Percentiles rank a stretch among this genome's conserved stretches.
Evolutionary conservation across 2,113 vertebrate genomes (phyloP).

Genomic region (Actenoides lindsayi): DNA sequence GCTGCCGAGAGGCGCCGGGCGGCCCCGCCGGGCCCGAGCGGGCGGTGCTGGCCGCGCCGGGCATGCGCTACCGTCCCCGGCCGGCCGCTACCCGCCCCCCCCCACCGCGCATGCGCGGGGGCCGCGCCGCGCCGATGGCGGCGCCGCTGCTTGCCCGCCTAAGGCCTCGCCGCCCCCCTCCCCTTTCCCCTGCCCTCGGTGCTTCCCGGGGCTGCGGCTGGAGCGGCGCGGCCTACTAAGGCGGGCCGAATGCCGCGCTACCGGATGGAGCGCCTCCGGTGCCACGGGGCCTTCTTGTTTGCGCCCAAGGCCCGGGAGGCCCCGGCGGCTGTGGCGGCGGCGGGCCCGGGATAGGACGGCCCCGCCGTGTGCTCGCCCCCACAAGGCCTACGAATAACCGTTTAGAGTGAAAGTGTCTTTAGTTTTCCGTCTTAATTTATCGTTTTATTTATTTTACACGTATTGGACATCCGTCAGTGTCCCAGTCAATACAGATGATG

Average conservation of each 20-base stretch:
- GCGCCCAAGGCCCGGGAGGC: background rate
- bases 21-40: background rate
- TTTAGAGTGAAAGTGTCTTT: accelerated
- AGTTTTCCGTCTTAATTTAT: background rate
- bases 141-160: accelerated
- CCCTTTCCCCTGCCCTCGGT: background rate
- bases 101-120: background rate
- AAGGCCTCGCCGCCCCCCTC: background rate
- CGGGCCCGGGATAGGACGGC: background rate
- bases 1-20: too few species aligned
- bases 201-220: too few species aligned
- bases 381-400: accelerated
- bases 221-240: background rate
- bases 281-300: background rate
- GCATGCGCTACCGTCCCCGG: background rate
- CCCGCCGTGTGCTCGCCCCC: background rate
- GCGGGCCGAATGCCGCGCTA: background rate
- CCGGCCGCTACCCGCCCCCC: background rate
- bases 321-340: background rate
- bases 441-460: accelerated
- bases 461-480: accelerated
- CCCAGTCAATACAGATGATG: accelerated
- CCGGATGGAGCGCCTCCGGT: background rate
- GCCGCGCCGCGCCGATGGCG: background rate
- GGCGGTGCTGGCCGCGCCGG: background rate